phyloP scores from a whole-genome alignment of 2,797 vertebrate species.

The Neosalanx taihuensis region DNA sequence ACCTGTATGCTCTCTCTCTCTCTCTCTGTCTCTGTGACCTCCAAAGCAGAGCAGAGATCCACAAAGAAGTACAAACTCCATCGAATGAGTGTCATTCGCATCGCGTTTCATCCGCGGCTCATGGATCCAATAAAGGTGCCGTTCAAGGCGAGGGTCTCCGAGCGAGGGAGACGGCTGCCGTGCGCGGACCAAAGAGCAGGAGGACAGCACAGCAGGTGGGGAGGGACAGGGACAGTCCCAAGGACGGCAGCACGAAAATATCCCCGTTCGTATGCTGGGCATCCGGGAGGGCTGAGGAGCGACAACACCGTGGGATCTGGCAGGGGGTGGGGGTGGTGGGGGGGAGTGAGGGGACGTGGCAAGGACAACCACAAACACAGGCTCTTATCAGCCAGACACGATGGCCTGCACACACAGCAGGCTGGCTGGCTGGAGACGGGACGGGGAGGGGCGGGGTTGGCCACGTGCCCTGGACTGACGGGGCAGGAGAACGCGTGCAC shows the following conservation, averaged over 20 bases:
- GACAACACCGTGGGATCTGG: constrained; percentile 4
- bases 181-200: neutral
- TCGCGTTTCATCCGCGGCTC: too few relatives aligned
- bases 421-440: neutral
- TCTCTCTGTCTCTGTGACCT: neutral
- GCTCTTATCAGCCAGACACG: neutral
- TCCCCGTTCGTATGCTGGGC: constrained; percentile 44
- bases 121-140: neutral
- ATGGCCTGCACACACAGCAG: neutral
- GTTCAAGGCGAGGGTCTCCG: neutral
- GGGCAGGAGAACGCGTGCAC: neutral
- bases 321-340: neutral
- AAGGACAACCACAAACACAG: neutral
- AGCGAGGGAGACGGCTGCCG: neutral
- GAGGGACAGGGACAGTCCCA: constrained; percentile 48
- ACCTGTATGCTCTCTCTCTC: constrained; percentile 46
- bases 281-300: constrained; percentile 15
- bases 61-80: too few relatives aligned
- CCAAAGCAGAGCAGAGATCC: neutral
- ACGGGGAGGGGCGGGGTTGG: neutral
- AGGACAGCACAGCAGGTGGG: constrained; percentile 32
- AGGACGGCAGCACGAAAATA: constrained; percentile 64
- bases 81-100: too few relatives aligned
- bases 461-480: neutral
- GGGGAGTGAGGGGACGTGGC: neutral